Evolutionary conservation across 1,140 invertebrate genomes (phyloP), one percentile per base, ranked within the genome.

Genomic region (Euschistus heros): DNA sequence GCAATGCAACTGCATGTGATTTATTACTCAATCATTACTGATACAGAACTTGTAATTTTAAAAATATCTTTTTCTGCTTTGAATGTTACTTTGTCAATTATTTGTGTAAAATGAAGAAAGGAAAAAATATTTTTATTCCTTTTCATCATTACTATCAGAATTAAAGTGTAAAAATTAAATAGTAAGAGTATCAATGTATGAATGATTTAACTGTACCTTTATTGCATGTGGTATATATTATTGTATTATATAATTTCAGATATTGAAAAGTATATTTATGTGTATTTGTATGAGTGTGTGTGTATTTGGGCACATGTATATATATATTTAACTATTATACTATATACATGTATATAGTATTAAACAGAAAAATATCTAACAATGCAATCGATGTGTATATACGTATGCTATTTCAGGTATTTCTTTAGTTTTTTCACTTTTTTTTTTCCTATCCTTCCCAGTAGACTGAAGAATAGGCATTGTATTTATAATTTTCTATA

Each of bases 401-500:
- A 37, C 33, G 33, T 37, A 57, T 57, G 54, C 54, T 57, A 24
- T 57, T 57, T 24, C 15, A 57, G 24, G 20, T 50, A 20, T 50
- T 50, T 50, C 47, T 50, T 50, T 50, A 20, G 7, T 50, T 50
- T 22, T 50, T 50, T 50, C 14, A 2, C 5, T 2, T 18, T 50
- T 50, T 50, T 50, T 18, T 50, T 50, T 50, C n/a, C 22, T 50
- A 22, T 50, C 22, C 24, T 57, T 57, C 15, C 24, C 54, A 26
- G 54, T 57, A 57, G 54, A 26, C 54, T 24, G 24, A 17, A 57
- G 24, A 26, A 57, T 57, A 26, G 54, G 26, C 54, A 27, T 24
- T 57, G 54, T 57, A 22, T 57, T 57, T 57, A 57, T 57, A 26
- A 50, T 57, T 22, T 57, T 57, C 54, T 57, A 57, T 50, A 22